Conservation (phyloP, 2,113 vertebrate species). For the Rhinopomastus cyanomelas region DNA sequence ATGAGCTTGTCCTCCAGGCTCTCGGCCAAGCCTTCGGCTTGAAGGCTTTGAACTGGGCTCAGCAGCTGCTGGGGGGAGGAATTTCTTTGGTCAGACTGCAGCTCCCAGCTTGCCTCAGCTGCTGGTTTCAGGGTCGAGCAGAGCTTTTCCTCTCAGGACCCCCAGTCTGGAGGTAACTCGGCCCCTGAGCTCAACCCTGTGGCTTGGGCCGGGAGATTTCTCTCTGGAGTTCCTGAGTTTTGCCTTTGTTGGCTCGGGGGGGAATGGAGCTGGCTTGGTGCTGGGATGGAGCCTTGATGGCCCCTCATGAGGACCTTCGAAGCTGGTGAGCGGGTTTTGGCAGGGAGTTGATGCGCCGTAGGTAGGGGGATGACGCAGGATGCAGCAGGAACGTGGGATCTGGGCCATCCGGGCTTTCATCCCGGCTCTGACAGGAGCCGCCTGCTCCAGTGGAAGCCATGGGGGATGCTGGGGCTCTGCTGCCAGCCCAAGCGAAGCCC, state of each 20-base stretch:
- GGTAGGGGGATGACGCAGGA: neutral
- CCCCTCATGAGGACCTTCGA: neutral
- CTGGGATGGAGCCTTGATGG: neutral
- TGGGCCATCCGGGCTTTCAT: neutral
- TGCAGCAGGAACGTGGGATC: neutral
- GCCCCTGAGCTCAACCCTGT: fast-evolving
- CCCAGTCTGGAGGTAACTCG: neutral
- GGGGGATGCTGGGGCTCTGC: neutral
- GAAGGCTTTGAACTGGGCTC: slow-evolving; percentile 18
- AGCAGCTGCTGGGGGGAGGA: slow-evolving; percentile 44
- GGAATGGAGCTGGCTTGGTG: neutral
- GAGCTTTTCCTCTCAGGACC: neutral
- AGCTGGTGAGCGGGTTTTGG: neutral
- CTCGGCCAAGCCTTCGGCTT: neutral
- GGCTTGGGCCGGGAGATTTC: neutral
- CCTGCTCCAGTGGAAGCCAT: neutral
- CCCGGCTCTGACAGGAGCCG: fast-evolving
- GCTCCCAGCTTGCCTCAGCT: slow-evolving; percentile 45
- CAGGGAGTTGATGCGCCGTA: neutral
- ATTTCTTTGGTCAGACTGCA: slow-evolving; percentile 28
- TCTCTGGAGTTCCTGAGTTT: neutral
- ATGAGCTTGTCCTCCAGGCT: neutral
- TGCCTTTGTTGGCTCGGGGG: neutral
- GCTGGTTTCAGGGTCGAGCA: neutral
- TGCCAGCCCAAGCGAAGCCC: neutral